Percentiles rank a stretch among this genome's conserved stretches.
phyloP scores from a whole-genome alignment of 2,888 invertebrate genomes.

The Phrixothrix hirtus region DNA sequence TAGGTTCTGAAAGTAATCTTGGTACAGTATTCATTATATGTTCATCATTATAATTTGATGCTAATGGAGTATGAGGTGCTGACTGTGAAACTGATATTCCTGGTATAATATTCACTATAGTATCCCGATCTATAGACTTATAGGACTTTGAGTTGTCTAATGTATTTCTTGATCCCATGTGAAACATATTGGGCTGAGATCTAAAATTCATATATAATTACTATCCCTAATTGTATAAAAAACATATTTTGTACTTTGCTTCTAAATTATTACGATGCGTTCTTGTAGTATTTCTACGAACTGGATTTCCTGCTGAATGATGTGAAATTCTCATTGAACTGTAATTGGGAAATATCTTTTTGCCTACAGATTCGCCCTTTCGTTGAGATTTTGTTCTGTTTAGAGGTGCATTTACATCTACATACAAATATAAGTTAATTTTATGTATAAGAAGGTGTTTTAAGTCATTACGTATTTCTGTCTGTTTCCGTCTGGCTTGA shows the following conservation, averaged over 20 bases:
- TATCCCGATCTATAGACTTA: conserved; percentile 51
- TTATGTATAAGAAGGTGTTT: too few species aligned
- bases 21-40: conserved; percentile 49
- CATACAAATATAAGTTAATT: too few species aligned
- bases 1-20: conserved; percentile 52
- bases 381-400: conserved; percentile 52
- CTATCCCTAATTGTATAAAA: neutral
- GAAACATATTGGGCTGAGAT: conserved; percentile 55
- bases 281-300: conserved; percentile 62
- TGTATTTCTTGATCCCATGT: conserved; percentile 51
- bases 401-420: conserved; percentile 49
- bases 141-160: conserved; percentile 49
- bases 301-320: conserved; percentile 58
- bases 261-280: conserved; percentile 50
- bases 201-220: conserved; percentile 34
- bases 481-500: conserved; percentile 76
- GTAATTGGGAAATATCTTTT: conserved; percentile 56
- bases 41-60: conserved; percentile 47
- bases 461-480: conserved; percentile 50
- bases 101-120: conserved; percentile 43
- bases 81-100: conserved; percentile 53
- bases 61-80: conserved; percentile 55
- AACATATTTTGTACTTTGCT: conserved; percentile 50
- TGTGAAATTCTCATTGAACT: conserved; percentile 63
- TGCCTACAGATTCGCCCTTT: conserved; percentile 41